These are phyloP conservation scores for Thripadectes ignobilis DNA, from an alignment of 2,797 vertebrate genomes.

Conservation along the genomic window DNA sequence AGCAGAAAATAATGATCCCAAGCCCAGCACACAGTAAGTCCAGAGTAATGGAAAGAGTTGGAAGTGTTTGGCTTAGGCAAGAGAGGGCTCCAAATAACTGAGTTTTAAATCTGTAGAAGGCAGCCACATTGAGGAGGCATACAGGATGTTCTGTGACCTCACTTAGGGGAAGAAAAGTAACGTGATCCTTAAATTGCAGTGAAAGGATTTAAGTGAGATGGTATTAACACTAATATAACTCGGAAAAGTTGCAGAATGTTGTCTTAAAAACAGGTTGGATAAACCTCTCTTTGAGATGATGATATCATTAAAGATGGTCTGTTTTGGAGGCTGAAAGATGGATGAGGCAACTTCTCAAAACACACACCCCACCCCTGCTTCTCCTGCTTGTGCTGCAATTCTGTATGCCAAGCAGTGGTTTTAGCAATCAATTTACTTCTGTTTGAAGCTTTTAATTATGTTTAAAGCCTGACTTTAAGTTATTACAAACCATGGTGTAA, in stretches of 20 bases:
- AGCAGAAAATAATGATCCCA: not conserved
- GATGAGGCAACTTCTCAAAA: not conserved
- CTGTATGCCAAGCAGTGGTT: not conserved
- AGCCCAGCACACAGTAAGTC: not conserved
- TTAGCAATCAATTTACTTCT: not conserved
- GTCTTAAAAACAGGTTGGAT: not conserved
- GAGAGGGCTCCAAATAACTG: not conserved
- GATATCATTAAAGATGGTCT: not conserved
- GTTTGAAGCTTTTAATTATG: not conserved
- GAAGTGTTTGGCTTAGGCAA: not conserved
- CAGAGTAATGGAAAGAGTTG: not conserved
- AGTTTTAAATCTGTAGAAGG: not conserved
- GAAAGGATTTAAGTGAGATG: not conserved
- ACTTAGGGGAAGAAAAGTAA: not conserved
- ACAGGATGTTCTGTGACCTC: accelerated
- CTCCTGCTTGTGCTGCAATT: not conserved
- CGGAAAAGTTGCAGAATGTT: not conserved
- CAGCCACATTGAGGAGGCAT: not conserved
- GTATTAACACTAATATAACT: not conserved
- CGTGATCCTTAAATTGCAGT: not conserved
- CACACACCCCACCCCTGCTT: not conserved
- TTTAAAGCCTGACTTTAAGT: not conserved
- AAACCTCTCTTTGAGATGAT: not conserved
- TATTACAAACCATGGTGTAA: not conserved
- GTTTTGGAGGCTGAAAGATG: not conserved